phyloP scores from a whole-genome alignment of 2,888 invertebrate species.

The Alsophila aescularia region DNA sequence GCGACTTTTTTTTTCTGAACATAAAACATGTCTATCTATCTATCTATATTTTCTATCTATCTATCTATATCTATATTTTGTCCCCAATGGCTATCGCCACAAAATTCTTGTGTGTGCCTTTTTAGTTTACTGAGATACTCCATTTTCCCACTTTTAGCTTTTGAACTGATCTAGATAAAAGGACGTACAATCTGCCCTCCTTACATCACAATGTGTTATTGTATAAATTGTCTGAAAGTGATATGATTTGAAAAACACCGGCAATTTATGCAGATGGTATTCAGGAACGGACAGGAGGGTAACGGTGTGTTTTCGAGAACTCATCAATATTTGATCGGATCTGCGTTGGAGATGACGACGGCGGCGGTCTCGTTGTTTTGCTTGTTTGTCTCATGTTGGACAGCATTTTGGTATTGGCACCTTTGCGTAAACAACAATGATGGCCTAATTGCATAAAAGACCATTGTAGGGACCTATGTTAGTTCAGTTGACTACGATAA shows the following conservation, averaged over 20 bases:
- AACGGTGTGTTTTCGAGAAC: slow-evolving; percentile 51
- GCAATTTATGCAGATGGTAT: slow-evolving; percentile 49
- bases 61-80: too few species aligned
- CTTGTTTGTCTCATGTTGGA: slow-evolving; percentile 5
- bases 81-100: too few species aligned
- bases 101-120: too few species aligned
- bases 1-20: too few species aligned
- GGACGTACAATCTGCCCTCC: too few species aligned
- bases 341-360: slow-evolving; percentile 62
- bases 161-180: too few species aligned
- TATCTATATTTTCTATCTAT: too few species aligned
- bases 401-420: not conserved
- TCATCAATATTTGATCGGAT: slow-evolving; percentile 71
- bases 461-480: too few species aligned
- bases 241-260: slow-evolving; percentile 1
- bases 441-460: slow-evolving; percentile 6
- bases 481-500: too few species aligned
- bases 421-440: not conserved
- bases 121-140: too few species aligned
- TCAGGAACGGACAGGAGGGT: slow-evolving; percentile 15
- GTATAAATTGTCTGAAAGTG: not conserved
- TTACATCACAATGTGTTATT: not conserved
- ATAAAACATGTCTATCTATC: too few species aligned
- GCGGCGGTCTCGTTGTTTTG: slow-evolving; percentile 7
- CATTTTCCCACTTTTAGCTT: too few species aligned